Evolutionary conservation across 2,888 invertebrate genomes (phyloP), one percentile per base, ranked within the genome.

Genomic region (Leptinotarsa haldemani): DNA sequence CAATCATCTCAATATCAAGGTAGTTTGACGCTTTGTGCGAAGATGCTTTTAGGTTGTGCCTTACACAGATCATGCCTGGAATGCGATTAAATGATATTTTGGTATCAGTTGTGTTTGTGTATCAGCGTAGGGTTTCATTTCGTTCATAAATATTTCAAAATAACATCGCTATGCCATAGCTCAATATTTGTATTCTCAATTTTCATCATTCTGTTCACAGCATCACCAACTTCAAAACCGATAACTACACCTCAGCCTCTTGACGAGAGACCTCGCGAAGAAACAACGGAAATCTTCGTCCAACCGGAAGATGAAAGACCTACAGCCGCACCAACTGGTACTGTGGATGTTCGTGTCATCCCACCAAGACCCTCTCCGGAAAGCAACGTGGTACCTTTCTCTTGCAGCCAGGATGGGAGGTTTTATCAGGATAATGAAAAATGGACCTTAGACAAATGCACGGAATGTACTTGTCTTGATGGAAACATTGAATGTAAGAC

Each of bases 381-480:
- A 2, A 77, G 78, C 16, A 74, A 77, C 47, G 74, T 81, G 15
- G 77, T 76, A 1, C 70, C 85, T 0, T 80, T 81, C 75, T 71
- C 77, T 48, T 80, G 85, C 68, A 78, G 70, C 53, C 82, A 84
- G 58, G 82, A 84, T 48, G 93, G 92, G 0, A 79, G 78, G 53
- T 74, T 76, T 16, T 83, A 81, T 70, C 77, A 79, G 56, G 92
- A 95, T 77, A 93, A 93, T 1, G 93, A 94, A 79, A 90, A 89
- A 69, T 94, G 93, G 90, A 88, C 87, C 70, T 92, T 93, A 79
- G 93, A 92, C 83, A 90, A 91, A 79, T 94, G 95, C 83, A 94
- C 93, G 0, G 88, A 91, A 30, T 96, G 96, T 84, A 89, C 90
- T 63, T 96, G 96, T 84, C 87, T 88, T 67, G 87, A 88, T 25